Base-by-base conservation (phyloP, 1,140 invertebrate species). In the Oryctes rhinoceros region DNA sequence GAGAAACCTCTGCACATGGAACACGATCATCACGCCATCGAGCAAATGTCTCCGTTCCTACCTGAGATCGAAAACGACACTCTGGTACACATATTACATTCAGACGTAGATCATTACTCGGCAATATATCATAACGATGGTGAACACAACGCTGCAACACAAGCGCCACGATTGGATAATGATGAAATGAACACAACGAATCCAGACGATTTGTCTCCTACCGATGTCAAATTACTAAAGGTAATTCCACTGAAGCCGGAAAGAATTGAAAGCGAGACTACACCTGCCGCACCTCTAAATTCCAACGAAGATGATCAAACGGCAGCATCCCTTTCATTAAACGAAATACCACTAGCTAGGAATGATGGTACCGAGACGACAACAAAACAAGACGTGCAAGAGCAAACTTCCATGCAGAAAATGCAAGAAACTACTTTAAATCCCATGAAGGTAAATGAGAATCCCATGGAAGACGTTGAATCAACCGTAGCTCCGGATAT, bases 41-140 rank as follows among this genome's bases (percentile, higher is more conserved):
- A 88, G 10, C 89, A 91, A 82, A 92, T 92, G 91, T 92, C 91
- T 80, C 92, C 92, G 20, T 93, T 91, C 82, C 85, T 92, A 81
- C 90, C 92, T 9, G 91, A 93, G 83, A 86, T 90, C 30, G 91
- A 91, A 86, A 91, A 91, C 85, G 90, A 90, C 82, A 89, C 87
- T 39, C 86, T 91, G 37, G 88, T 90, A 0, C 89, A 90, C 83
- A 90, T 89, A 84, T 83, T 91, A 49, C 89, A 90, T 86, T 89
- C 85, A 3, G 86, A 84, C 48, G 59, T 83, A 49, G 85, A 85
- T 59, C 84, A 84, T 44, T 84, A 81, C 30, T 75, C 47, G 3
- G 47, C 30, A n/a, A 78, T 59, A 24, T 37, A 53, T 18, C 53
- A 79, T 10, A 78, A 67, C 35, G 49, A 79, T 1, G 39, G 11